Evolutionary conservation across 2,888 invertebrate genomes (phyloP).

Genomic region (Lepas anatifera): DNA sequence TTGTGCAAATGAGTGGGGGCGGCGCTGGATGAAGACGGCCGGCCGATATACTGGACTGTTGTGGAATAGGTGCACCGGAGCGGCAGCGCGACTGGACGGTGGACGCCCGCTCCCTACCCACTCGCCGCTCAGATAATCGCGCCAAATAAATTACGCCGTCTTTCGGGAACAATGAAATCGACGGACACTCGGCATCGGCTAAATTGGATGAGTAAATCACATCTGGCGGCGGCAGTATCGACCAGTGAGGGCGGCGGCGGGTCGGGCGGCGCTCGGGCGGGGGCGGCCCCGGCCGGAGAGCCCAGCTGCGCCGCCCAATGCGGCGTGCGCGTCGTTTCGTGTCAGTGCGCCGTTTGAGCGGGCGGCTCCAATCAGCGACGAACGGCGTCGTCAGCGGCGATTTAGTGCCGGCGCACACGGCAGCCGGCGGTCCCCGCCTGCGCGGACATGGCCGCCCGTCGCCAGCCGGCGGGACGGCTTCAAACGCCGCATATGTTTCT

Average conservation of each 20-base stretch:
- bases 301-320: not conserved
- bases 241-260: not conserved
- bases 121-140: not conserved
- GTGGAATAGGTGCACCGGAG: no score
- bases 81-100: no score
- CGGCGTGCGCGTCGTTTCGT: not conserved
- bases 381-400: not conserved
- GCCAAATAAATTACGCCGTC: slow-evolving; percentile 3
- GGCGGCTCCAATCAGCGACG: not conserved
- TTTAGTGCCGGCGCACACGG: not conserved
- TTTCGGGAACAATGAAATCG: slow-evolving; percentile 9
- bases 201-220: slow-evolving; percentile 10
- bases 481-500: no score
- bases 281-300: not conserved
- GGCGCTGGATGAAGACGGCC: not conserved
- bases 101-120: no score
- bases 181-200: not conserved
- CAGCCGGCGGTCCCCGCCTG: no score
- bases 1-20: not conserved
- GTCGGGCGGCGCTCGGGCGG: not conserved
- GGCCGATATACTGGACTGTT: no score
- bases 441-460: no score
- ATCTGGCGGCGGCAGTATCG: not conserved
- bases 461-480: no score
- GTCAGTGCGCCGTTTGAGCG: not conserved